Evolutionary conservation across 2,797 vertebrate genomes (phyloP).

Genomic region (Champsocephalus gunnari): DNA sequence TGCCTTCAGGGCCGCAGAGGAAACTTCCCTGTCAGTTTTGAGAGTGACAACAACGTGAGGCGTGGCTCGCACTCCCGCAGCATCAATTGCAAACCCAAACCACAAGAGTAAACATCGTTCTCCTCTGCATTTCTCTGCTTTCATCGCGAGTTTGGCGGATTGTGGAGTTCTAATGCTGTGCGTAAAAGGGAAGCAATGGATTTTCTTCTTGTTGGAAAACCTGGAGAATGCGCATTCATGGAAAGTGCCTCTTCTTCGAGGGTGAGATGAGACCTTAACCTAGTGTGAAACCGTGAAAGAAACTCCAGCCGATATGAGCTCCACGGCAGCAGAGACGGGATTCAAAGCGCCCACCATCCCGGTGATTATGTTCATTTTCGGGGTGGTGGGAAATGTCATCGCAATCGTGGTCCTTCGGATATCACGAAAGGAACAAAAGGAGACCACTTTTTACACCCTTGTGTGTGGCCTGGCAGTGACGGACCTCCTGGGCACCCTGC

Average conservation of each 20-base stretch:
- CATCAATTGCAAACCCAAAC: conserved; percentile 7
- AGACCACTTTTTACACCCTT: conserved; percentile 96
- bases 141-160: background rate
- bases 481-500: conserved; percentile 93
- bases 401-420: conserved; percentile 96
- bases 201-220: conserved; percentile 13
- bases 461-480: conserved; percentile 95
- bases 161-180: conserved; percentile 28
- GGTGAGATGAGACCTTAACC: conserved; percentile 8
- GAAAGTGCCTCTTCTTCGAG: conserved; percentile 34
- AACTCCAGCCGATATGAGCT: conserved; percentile 55
- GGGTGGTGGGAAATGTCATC: conserved; percentile 95
- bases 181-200: conserved; percentile 65
- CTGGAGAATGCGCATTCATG: conserved; percentile 24
- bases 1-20: conserved; percentile 10
- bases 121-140: background rate
- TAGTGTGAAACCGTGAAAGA: conserved; percentile 24
- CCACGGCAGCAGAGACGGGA: background rate
- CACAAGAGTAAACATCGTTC: background rate
- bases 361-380: conserved; percentile 95
- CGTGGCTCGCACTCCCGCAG: conserved; percentile 3
- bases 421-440: conserved; percentile 94
- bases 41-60: conserved; percentile 43
- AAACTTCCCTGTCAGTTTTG: conserved; percentile 57
- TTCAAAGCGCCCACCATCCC: conserved; percentile 87